These are phyloP conservation scores for Karalla daura DNA, from an alignment of 2,797 vertebrate species.

Conservation along the genomic window DNA sequence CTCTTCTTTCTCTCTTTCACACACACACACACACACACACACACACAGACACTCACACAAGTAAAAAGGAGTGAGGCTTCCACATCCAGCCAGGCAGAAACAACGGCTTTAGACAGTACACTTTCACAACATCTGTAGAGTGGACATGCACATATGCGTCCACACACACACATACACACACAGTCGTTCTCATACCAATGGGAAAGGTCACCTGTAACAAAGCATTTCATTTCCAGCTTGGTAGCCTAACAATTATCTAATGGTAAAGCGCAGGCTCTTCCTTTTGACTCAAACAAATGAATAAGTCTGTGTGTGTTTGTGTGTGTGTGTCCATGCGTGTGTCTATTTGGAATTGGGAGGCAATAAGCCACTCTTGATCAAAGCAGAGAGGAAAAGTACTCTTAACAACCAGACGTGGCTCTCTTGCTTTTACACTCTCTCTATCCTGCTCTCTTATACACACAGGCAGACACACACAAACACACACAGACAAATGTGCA, in stretches of 20 bases:
- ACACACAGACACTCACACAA: background rate
- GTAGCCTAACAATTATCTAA: conserved; percentile 42
- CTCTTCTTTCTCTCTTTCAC: too few relatives aligned
- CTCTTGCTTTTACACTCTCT: conserved; percentile 16
- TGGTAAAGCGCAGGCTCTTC: conserved; percentile 36
- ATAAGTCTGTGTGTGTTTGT: background rate
- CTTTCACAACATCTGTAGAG: conserved; percentile 18
- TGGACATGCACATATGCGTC: background rate
- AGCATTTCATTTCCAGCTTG: conserved; percentile 46
- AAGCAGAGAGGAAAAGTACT: conserved; percentile 40
- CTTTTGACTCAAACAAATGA: conserved; percentile 37
- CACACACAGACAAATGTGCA: background rate
- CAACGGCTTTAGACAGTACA: conserved; percentile 7
- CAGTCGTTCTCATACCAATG: background rate
- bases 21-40: conserved; percentile 8
- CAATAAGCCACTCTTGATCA: conserved; percentile 26
- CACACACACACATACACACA: background rate
- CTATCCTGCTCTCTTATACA: background rate
- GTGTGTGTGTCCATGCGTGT: background rate
- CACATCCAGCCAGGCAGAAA: conserved; percentile 39
- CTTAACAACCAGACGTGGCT: conserved; percentile 24
- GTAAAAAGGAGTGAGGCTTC: conserved; percentile 34
- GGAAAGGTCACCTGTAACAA: conserved; percentile 60
- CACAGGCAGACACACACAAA: conserved; percentile 2
- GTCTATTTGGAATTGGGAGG: conserved; percentile 4